Base-by-base conservation (phyloP, 1,140 invertebrate species). In the Adelges cooleyi region DNA sequence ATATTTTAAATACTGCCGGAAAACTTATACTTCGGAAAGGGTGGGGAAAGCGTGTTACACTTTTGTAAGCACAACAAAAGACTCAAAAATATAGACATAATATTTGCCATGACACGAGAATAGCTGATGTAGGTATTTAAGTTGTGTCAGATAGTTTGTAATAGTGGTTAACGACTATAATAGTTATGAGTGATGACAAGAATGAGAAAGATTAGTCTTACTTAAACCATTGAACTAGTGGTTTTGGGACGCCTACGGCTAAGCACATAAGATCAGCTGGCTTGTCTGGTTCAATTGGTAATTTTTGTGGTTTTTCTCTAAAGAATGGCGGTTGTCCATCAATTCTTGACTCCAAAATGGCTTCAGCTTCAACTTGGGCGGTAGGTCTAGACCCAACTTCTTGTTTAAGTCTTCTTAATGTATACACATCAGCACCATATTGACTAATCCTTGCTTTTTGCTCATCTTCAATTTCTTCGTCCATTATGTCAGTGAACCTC, bases 181-280 rank as follows among this genome's bases (percentile, higher is more conserved):
- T n/a, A n/a, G n/a, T n/a, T n/a, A n/a, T n/a, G n/a, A n/a, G n/a
- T n/a, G n/a, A n/a, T n/a, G n/a, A n/a, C n/a, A n/a, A n/a, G n/a
- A n/a, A n/a, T n/a, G n/a, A n/a, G n/a, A n/a, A n/a, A n/a, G n/a
- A n/a, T n/a, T n/a, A n/a, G n/a, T 27, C 77, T 74, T 72, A 81
- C 76, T 89, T 92, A 76, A 91, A 98, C 95, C 95, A 99, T 69
- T 95, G 90, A n/a, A 98, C 84, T 46, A 80, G 76, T 0, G 95
- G 93, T 71, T 86, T 84, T 0, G 94, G 94, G 71, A 90, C 87
- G 0, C 92, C 93, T 5, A 93, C 87, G 2, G 90, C 89, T 52
- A 86, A 84, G 75, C 92, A 96, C 10, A 82, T 80, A 6, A 97
- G 76, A 67, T 87, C 83, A 1, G 88, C 83, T 11, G 83, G 80